Base-by-base conservation (phyloP, 2,113 vertebrate species). In the Alosa alosa region DNA sequence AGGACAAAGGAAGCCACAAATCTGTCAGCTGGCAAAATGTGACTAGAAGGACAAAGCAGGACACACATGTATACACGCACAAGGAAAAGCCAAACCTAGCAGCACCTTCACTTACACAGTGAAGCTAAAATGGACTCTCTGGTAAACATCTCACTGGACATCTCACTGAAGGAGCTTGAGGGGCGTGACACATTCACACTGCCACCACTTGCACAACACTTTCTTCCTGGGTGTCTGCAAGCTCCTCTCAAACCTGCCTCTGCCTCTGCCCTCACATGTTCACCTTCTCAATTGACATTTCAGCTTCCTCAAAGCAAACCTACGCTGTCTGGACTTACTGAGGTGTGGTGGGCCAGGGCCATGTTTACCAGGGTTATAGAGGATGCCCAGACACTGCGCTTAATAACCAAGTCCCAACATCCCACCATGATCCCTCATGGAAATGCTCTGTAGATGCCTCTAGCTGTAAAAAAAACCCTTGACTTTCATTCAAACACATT, bases 11-110 rank as follows among this genome's bases (percentile, higher is more conserved):
- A 31, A 83, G 49, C 10, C 82, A 36, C n/a, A 55, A 36, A 60
- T 49, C 84, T 87, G 1, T 55, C 10, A 3, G 72, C 86, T 84
- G 84, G 84, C 57, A 89, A 45, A 55, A 45, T 10, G 64, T 57
- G 82, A 5, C 49, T 68, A 84, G 47, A 47, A 22, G 55, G 20
- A 4, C 4, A 0, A 4, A 55, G 52, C 52, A 55, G 15, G 52
- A 17, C 52, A 55, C 17, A 18, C 52, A 0, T 17, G 4, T 17
- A 4, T 17, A 4, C 17, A 17, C 17, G 4, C 52, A 1, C 13
- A 55, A 3, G 1, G 1, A 17, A 15, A 17, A 15, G 15, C 50
- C 13, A 55, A 18, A 55, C 50, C 13, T 17, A 18, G 64, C 0
- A 11, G 10, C 25, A 36, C n/a, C n/a, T 25, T 72, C 0, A 7